Conservation (phyloP, 1,140 invertebrate genomes). For the Neodiprion lecontei region DNA sequence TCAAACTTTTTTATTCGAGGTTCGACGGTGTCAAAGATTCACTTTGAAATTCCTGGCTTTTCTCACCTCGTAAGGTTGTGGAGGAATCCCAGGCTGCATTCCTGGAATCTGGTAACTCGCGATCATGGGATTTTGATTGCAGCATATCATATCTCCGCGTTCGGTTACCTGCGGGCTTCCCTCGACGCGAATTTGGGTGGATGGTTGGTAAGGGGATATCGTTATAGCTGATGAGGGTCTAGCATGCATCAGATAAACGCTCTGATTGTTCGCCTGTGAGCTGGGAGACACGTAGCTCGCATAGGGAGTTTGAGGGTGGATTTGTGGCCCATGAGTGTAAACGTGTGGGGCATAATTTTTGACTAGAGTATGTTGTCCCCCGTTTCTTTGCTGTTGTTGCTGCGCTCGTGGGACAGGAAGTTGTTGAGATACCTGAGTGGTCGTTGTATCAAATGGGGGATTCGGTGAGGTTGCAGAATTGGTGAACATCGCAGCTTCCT, state of each 20-base stretch:
- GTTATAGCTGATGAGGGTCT: conserved; percentile 30
- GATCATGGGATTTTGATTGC: conserved; percentile 53
- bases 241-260: conserved; percentile 36
- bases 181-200: conserved; percentile 44
- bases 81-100: conserved; percentile 41
- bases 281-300: conserved; percentile 46
- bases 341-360: conserved; percentile 38
- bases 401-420: conserved; percentile 19
- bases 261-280: conserved; percentile 50
- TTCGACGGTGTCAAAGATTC: too few species aligned
- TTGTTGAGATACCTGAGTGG: conserved; percentile 24
- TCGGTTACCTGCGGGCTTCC: conserved; percentile 30
- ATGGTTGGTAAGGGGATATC: conserved; percentile 24
- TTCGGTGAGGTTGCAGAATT: conserved; percentile 54
- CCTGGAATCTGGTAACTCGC: conserved; percentile 52
- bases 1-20: too few species aligned
- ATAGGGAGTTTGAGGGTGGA: conserved; percentile 41
- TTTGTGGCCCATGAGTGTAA: conserved; percentile 22
- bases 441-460: conserved; percentile 47
- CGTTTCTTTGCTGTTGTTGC: conserved; percentile 14
- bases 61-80: background rate
- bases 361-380: conserved; percentile 46
- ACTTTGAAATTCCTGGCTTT: background rate
- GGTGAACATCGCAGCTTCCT: conserved; percentile 35
- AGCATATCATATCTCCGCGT: conserved; percentile 45